Base-by-base conservation (phyloP, 2,113 vertebrate genomes). In the Oenanthe oenanthe region DNA sequence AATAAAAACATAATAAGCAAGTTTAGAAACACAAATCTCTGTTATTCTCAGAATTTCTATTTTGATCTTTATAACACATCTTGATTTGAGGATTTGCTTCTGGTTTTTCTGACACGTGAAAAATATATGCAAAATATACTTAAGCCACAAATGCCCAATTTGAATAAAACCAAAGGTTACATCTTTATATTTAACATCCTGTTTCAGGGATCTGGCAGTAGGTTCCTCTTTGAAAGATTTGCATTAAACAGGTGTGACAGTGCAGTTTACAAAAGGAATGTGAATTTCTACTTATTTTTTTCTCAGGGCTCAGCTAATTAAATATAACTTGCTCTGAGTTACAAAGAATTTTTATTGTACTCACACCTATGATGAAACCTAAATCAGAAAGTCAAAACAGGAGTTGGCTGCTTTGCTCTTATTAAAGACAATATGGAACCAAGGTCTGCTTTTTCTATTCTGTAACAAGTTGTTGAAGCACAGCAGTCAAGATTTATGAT, bases 1-100 rank as follows among this genome's bases (percentile, higher is more conserved):
- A 98, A 95, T 97, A 93, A 81, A 96, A 97, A 93, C 94, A 96
- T 98, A 97, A 97, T 97, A 97, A 96, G 94, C 89, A 93, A 96
- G 88, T 97, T 97, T 96, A 96, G 82, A 91, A 96, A 95, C 16
- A 8, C 68, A 96, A 96, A 97, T 97, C 85, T 95, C 92, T 96
- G 5, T 95, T 94, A 96, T 97, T 97, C 88, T 95, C 60, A 73
- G 82, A 83, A 88, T 97, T 97, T 97, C 86, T 93, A 34, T 96
- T 92, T 96, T 97, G 83, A 94, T 96, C 88, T 97, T 97, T 96
- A 91, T 13, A 80, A 38, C 74, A 56, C 38, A 54, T 87, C 86
- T 95, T 92, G 88, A 96, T 94, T 73, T 76, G 48, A 86, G 66
- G 70, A 94, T 96, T 97, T 95, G 26, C 93, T 90, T 95, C 88